Percentiles rank a stretch among this genome's conserved stretches.
Evolutionary conservation across 2,888 invertebrate species (phyloP).

Genomic region (Caenorhabditis sp.): DNA sequence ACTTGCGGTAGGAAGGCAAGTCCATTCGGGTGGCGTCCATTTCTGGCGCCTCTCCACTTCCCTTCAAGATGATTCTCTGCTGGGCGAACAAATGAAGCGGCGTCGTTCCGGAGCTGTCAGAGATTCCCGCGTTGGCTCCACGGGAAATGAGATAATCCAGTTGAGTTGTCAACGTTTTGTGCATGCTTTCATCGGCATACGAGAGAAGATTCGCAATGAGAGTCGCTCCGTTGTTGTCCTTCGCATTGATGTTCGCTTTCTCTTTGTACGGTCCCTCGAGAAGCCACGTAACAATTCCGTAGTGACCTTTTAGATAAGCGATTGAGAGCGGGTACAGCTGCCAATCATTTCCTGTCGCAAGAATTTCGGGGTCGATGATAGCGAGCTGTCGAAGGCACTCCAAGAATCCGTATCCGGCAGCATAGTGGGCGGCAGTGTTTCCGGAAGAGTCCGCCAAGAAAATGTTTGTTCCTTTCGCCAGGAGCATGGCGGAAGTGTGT

Average conservation of each 20-base stretch:
- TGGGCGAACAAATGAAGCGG: slow-evolving; percentile 59
- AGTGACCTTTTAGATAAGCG: slow-evolving; percentile 81
- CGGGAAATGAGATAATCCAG: slow-evolving; percentile 63
- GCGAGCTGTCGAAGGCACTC: slow-evolving; percentile 81
- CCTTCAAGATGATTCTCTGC: slow-evolving; percentile 31
- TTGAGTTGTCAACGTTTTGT: slow-evolving; percentile 56
- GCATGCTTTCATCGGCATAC: slow-evolving; percentile 57
- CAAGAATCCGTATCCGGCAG: slow-evolving; percentile 82
- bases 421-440: slow-evolving; percentile 82
- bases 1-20: slow-evolving; percentile 52
- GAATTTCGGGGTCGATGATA: slow-evolving; percentile 71
- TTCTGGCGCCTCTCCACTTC: slow-evolving; percentile 35
- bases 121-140: slow-evolving; percentile 53
- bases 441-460: slow-evolving; percentile 81
- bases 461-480: slow-evolving; percentile 62
- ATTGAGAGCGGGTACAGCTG: slow-evolving; percentile 81
- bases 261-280: slow-evolving; percentile 59
- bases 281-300: slow-evolving; percentile 68
- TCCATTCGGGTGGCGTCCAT: slow-evolving; percentile 53
- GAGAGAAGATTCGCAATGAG: slow-evolving; percentile 61
- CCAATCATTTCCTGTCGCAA: slow-evolving; percentile 71
- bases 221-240: slow-evolving; percentile 70
- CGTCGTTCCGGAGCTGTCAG: slow-evolving; percentile 56
- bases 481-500: slow-evolving; percentile 64
- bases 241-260: slow-evolving; percentile 65